Base-by-base conservation (phyloP, 2,797 vertebrate genomes). In the Neosalanx taihuensis region DNA sequence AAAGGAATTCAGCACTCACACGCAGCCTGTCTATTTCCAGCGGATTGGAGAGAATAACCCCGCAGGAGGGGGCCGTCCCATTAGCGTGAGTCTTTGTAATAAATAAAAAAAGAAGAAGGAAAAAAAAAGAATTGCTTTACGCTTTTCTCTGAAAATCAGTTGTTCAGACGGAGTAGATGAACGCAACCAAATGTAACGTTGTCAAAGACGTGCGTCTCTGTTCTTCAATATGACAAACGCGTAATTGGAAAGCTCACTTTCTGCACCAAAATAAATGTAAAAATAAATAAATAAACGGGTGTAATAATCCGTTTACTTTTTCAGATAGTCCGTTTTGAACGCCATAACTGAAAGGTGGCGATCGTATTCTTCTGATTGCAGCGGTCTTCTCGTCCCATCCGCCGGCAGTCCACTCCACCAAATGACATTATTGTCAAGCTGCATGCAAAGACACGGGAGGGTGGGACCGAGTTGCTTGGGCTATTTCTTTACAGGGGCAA, bases 361-460 rank as follows among this genome's bases (percentile, higher is more conserved):
- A 17, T 18, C 51, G 51, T n/a, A 53, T 53, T 2, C 51, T 53
- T 53, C 51, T 69, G 70, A 12, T 83, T 88, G 89, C 87, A 87
- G 86, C 84, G 86, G 83, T 67, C 72, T 85, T 83, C 76, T 59
- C 15, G 49, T n/a, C 29, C 61, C 72, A 65, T 74, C 76, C 80
- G 67, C 82, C 29, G 61, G 67, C 77, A 72, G 83, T 72, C 85
- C 64, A 53, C 53, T 64, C 82, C 86, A 87, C 84, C 9, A 85
- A 84, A 89, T 90, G 83, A 83, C 87, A 85, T 79, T 82, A 77
- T 82, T 80, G 70, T 82, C 81, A 77, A 83, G 86, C 83, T 86
- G 83, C 77, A 85, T 87, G 81, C 86, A 69, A 30, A n/a, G 31
- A 64, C 61, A 75, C 80, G 31, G 17, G 61, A 76, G 62, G 74